Conservation (phyloP, 1,140 invertebrate species). For the Drosophila chauvacae region DNA sequence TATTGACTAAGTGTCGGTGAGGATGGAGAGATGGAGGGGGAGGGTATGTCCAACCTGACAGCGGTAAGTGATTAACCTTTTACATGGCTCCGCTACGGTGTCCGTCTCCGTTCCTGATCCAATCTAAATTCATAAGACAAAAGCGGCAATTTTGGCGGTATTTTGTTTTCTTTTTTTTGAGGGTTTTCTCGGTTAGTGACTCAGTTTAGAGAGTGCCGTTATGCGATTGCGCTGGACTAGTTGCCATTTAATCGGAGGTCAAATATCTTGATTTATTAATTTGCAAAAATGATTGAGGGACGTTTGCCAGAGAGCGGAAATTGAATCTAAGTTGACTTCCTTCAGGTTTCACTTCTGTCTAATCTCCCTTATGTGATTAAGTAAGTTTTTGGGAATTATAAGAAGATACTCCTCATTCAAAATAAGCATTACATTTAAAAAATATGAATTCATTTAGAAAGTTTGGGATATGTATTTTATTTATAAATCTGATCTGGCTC, state of each 20-base stretch:
- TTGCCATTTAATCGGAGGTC: slow-evolving; percentile 46
- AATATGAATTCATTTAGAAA: too few relatives aligned
- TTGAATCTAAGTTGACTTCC: background rate
- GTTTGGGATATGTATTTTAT: too few relatives aligned
- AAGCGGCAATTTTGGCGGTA: slow-evolving; percentile 33
- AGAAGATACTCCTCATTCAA: background rate
- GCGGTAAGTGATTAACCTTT: slow-evolving; percentile 53
- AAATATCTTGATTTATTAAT: slow-evolving; percentile 47
- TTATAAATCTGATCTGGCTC: background rate
- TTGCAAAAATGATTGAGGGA: slow-evolving; percentile 8
- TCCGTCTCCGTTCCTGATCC: slow-evolving; percentile 23
- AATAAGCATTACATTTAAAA: background rate
- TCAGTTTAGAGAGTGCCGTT: slow-evolving; percentile 48
- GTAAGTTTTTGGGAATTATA: background rate
- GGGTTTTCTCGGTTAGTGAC: slow-evolving; percentile 30
- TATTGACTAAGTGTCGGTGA: slow-evolving; percentile 36
- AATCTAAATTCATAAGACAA: slow-evolving; percentile 51
- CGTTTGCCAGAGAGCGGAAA: background rate
- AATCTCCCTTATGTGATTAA: background rate
- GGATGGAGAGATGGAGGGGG: background rate
- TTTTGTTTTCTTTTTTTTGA: background rate
- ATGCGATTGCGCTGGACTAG: slow-evolving; percentile 34
- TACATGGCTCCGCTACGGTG: slow-evolving; percentile 29
- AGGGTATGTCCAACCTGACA: slow-evolving; percentile 33
- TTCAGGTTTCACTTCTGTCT: background rate